Percentiles rank a stretch among this genome's conserved stretches.
These are phyloP conservation scores for Cossypha niveicapilla DNA, from an alignment of 2,797 vertebrate species.

Conservation along the genomic window DNA sequence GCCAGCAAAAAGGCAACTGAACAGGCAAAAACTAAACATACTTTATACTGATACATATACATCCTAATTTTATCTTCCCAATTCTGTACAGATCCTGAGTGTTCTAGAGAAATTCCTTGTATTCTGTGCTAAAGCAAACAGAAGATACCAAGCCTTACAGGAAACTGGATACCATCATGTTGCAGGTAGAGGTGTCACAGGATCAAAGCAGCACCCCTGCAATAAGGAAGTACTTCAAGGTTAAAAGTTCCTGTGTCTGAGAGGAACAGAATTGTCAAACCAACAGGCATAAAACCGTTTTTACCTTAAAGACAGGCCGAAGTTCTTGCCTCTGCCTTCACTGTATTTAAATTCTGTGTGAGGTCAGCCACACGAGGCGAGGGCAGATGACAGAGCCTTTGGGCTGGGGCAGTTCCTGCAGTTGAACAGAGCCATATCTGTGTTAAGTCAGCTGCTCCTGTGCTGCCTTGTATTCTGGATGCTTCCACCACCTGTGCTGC, in stretches of 20 bases:
- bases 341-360: neutral
- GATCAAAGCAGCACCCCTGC: neutral
- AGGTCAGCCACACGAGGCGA: fast-evolving
- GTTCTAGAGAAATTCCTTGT: fast-evolving
- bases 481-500: neutral
- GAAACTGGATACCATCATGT: fast-evolving
- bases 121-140: neutral
- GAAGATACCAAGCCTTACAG: neutral
- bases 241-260: neutral
- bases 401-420: neutral
- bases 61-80: neutral
- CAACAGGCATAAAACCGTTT: neutral
- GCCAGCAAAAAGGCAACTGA: neutral
- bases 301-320: neutral
- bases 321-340: neutral
- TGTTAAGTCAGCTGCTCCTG: fast-evolving
- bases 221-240: neutral
- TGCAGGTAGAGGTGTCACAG: neutral
- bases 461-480: neutral
- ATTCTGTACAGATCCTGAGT: fast-evolving
- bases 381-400: fast-evolving
- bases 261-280: neutral
- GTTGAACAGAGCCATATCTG: fast-evolving
- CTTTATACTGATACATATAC: neutral
- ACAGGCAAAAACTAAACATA: neutral